These are phyloP conservation scores for Alcedo atthis DNA, from an alignment of 2,797 vertebrate genomes.

Conservation along the genomic window DNA sequence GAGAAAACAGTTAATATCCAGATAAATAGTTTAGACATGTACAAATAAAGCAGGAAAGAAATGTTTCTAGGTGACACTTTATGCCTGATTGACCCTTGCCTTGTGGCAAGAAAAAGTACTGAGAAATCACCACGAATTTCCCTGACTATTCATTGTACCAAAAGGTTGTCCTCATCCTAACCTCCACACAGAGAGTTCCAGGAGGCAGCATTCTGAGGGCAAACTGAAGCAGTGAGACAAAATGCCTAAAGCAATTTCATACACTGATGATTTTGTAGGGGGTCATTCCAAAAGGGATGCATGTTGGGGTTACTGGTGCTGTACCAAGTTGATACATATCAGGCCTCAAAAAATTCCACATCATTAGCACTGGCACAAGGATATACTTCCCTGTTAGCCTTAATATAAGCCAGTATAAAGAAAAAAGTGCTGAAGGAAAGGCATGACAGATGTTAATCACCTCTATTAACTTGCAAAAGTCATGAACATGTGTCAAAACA, in stretches of 20 bases:
- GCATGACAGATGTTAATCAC: constrained; percentile 52
- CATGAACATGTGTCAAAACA: constrained; percentile 58
- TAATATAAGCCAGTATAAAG: background rate
- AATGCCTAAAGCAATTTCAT: constrained; percentile 14
- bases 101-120: background rate
- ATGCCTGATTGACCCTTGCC: background rate
- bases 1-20: background rate
- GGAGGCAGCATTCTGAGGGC: background rate
- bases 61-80: background rate
- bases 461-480: constrained; percentile 64
- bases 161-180: constrained; percentile 3
- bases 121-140: background rate
- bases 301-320: background rate
- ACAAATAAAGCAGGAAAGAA: background rate
- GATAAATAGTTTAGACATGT: background rate
- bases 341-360: background rate
- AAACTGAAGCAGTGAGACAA: background rate
- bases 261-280: background rate
- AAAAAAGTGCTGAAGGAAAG: background rate
- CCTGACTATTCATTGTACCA: background rate
- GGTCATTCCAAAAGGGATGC: background rate
- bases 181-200: background rate
- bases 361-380: background rate
- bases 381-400: background rate
- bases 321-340: background rate